These are phyloP conservation scores for Alligator sinensis DNA, from an alignment of 2,113 vertebrate genomes.

Conservation along the genomic window DNA sequence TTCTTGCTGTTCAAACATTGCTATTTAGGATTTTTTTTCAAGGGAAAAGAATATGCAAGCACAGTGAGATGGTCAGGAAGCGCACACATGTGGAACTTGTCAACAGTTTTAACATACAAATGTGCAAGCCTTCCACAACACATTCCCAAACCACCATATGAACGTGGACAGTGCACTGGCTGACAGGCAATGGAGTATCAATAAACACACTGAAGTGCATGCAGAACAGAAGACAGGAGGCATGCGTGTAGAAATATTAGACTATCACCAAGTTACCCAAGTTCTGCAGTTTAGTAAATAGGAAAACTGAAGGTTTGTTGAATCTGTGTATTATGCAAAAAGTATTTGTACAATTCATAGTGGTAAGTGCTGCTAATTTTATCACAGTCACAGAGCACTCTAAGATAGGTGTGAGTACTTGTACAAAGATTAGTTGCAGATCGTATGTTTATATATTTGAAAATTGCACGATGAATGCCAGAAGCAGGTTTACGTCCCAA, in stretches of 20 bases:
- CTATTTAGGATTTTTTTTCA: background rate
- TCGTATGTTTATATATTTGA: rapidly evolving
- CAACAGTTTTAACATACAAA: background rate
- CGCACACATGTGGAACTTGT: background rate
- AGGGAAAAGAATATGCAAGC: background rate
- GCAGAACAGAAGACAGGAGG: background rate
- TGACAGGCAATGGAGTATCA: background rate
- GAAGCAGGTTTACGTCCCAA: background rate
- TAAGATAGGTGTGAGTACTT: background rate
- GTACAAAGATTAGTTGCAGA: background rate
- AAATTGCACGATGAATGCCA: background rate
- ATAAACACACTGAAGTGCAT: background rate
- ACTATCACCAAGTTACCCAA: background rate
- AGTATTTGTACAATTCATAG: rapidly evolving
- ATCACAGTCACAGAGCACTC: background rate
- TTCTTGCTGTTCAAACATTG: background rate
- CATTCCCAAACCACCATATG: background rate
- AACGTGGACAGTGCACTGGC: background rate
- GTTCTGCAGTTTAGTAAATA: constrained; percentile 26
- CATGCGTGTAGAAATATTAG: constrained; percentile 50
- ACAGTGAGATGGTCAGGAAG: background rate
- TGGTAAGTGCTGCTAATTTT: background rate
- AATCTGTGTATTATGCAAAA: constrained; percentile 74
- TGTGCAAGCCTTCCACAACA: constrained; percentile 16
- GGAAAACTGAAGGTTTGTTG: constrained; percentile 66